Evolutionary conservation across 2,113 vertebrate genomes (phyloP).

Genomic region (Microcebus ravelobensis): DNA sequence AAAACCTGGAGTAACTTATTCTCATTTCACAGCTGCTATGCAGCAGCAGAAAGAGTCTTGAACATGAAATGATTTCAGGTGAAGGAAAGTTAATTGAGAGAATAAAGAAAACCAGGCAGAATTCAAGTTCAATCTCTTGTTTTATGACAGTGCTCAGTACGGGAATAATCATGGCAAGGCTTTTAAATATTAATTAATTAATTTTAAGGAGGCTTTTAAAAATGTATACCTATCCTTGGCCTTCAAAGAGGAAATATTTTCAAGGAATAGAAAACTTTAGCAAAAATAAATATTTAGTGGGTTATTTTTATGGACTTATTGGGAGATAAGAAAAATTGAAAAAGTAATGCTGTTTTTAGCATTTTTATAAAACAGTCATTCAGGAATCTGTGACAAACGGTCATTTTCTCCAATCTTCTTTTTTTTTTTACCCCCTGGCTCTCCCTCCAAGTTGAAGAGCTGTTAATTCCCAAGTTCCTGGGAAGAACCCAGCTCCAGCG

Average conservation of each 20-base stretch:
- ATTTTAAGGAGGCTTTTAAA: not conserved
- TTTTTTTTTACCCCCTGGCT: not conserved
- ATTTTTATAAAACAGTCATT: not conserved
- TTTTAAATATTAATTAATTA: slow-evolving; percentile 12
- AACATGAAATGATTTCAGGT: too few relatives aligned
- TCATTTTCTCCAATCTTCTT: not conserved
- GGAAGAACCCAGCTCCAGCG: not conserved
- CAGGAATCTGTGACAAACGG: not conserved
- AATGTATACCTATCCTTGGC: not conserved
- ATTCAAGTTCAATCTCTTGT: too few relatives aligned
- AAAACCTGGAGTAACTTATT: too few relatives aligned
- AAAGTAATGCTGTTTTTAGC: not conserved
- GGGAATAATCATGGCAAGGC: too few relatives aligned
- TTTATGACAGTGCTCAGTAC: too few relatives aligned
- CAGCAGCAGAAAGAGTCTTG: too few relatives aligned
- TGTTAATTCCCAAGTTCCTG: not conserved
- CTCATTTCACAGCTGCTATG: too few relatives aligned
- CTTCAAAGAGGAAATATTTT: not conserved
- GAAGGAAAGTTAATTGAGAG: too few relatives aligned
- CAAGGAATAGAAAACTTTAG: not conserved
- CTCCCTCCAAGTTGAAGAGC: not conserved
- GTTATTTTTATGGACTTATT: slow-evolving; percentile 13
- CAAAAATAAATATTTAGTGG: not conserved
- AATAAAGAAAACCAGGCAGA: too few relatives aligned
- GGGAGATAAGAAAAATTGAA: not conserved